Base-by-base conservation (phyloP, 53 echinoderm and acorn worm species). In the Apostichopus leukothele region DNA sequence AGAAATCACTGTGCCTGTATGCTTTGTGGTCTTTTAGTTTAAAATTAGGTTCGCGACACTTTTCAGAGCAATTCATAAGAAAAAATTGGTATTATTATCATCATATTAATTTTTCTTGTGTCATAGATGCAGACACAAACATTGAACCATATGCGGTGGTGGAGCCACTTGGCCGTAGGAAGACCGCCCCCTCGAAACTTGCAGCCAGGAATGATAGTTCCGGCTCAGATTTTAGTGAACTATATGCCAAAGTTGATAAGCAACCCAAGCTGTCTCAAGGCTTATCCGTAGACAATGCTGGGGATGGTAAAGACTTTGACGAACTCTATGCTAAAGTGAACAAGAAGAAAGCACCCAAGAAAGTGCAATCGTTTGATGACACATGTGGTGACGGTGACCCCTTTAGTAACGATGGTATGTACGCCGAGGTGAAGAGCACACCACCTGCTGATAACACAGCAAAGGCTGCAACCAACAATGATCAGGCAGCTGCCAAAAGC, bases 121-220 rank as follows among this genome's bases (percentile, higher is more conserved):
- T 85, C 50, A 13, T 11, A 85, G 85, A 60, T 66, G 85, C 27
- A 50, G 25, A 67, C 8, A 50, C 66, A 39, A 91, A 94, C 79
- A 92, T 92, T 50, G 91, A 94, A 77, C 94, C 94, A 75, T 94
- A 94, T 66, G 94, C 94, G 4, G 92, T 94, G 12, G 92, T 92
- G 20, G 92, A 92, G 14, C 85, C 85, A 66, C 10, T 85, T 25
- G 22, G 10, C 13, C 57, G 85, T 20, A 25, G 85, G 14, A 85
- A 85, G 66, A 85, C 85, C 39, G 85, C 85, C 5, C 85, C 85
- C 26, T 85, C 85, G 5, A 63, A 60, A 67, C 10, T 63, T 11
- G 66, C 85, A 22, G 85, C 78, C 6, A 66, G 27, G 8, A 83
- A 57, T 14, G 84, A 78, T 20, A 86, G 74, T 21, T 77, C 89